A percentile compares a stretch with the other conserved stretches of the same genome.
Evolutionary conservation across 2,797 vertebrate species (phyloP).

Genomic region (Mycteria americana): DNA sequence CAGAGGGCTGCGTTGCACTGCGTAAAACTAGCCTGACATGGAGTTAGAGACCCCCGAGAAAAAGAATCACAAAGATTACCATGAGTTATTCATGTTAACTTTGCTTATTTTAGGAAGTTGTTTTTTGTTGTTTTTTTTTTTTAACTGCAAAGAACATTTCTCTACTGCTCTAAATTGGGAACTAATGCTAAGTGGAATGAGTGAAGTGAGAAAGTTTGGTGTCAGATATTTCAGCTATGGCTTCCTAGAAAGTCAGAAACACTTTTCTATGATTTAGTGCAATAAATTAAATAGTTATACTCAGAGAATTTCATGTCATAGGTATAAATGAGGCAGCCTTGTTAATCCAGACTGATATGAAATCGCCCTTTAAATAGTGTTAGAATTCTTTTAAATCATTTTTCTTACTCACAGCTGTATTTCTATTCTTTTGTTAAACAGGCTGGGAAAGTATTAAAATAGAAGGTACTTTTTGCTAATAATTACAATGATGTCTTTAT

Average conservation of each 20-base stretch:
- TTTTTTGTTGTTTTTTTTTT: not conserved
- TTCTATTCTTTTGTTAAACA: constrained; percentile 7
- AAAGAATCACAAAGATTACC: not conserved
- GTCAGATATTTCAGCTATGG: not conserved
- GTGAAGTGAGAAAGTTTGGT: not conserved
- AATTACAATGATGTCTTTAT: not conserved
- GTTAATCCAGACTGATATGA: not conserved
- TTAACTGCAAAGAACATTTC: not conserved
- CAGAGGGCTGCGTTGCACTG: not conserved
- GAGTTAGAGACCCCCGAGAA: not conserved
- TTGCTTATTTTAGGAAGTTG: not conserved
- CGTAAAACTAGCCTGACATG: not conserved
- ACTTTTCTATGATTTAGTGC: not conserved
- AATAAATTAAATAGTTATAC: not conserved
- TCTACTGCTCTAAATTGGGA: constrained; percentile 13
- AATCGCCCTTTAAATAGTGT: not conserved
- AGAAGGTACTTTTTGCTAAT: not conserved
- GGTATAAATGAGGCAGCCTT: not conserved
- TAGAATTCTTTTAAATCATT: not conserved
- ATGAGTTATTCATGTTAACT: not conserved
- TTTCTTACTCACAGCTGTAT: not conserved
- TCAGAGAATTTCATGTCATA: not conserved
- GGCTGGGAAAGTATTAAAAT: not conserved
- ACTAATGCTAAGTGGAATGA: not conserved
- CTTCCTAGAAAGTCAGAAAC: not conserved